Conservation (phyloP, 1,140 invertebrate genomes). For the Panonychus citri region DNA sequence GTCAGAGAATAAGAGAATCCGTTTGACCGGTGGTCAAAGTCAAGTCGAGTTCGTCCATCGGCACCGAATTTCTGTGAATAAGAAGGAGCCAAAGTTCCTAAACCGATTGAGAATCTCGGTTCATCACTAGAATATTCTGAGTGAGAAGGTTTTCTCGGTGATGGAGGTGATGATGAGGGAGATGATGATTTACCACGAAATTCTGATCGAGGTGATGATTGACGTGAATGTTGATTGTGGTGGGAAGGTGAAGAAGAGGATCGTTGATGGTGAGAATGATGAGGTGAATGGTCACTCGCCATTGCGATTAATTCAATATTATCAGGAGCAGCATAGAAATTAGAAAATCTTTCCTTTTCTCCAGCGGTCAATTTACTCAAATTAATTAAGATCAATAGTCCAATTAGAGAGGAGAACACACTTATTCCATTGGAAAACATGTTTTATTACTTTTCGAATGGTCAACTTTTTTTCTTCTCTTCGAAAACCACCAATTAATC, state of each 20-base stretch:
- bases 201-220: background rate
- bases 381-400: no score
- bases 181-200: background rate
- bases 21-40: conserved; percentile 10
- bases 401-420: no score
- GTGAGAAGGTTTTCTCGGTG: background rate
- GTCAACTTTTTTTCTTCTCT: no score
- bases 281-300: background rate
- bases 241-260: no score
- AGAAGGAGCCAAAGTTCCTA: conserved; percentile 11
- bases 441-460: no score
- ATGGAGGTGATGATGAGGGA: conserved; percentile 3
- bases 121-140: background rate
- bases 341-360: background rate
- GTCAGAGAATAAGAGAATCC: conserved; percentile 13
- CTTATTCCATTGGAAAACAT: no score
- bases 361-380: no score
- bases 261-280: background rate
- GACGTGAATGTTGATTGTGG: no score
- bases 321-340: background rate
- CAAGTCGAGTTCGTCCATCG: conserved; percentile 7
- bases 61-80: conserved; percentile 13
- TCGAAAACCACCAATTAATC: no score
- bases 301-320: background rate
- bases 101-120: conserved; percentile 11